phyloP scores from a whole-genome alignment of 2,113 vertebrate genomes.

The Benitochromis conjunctus region DNA sequence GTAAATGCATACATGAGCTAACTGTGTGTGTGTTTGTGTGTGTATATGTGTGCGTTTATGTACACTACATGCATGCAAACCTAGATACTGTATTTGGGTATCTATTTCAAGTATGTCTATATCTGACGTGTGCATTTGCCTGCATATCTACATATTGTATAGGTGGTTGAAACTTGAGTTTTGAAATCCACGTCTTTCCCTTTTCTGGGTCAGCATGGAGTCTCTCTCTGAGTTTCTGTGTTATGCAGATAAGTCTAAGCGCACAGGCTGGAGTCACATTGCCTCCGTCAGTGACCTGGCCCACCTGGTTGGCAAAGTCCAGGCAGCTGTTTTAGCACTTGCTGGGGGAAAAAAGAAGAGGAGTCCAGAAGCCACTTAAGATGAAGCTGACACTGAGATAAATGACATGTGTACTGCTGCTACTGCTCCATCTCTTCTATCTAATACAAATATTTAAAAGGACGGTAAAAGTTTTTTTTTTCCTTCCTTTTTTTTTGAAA shows the following conservation, averaged over 20 bases:
- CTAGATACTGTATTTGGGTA: slow-evolving; percentile 27
- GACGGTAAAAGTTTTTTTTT: background rate
- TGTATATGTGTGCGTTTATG: slow-evolving; percentile 7
- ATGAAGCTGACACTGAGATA: background rate
- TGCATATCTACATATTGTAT: slow-evolving; percentile 22
- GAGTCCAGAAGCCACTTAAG: background rate
- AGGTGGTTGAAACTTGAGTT: background rate
- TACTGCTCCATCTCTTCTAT: background rate
- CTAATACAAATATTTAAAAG: background rate
- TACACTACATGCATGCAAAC: slow-evolving; percentile 43
- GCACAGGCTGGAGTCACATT: slow-evolving; percentile 33
- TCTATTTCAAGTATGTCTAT: slow-evolving; percentile 15
- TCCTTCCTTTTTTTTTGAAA: background rate
- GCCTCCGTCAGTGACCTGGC: background rate
- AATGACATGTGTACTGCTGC: background rate
- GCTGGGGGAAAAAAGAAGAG: background rate
- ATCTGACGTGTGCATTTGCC: background rate
- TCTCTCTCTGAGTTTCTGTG: slow-evolving; percentile 6
- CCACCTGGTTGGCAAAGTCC: background rate
- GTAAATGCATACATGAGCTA: background rate
- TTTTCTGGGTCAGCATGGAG: slow-evolving; percentile 2
- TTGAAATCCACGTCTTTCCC: background rate
- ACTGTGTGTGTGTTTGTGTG: slow-evolving; percentile 4
- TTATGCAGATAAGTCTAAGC: slow-evolving; percentile 14
- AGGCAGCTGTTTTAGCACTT: slow-evolving; percentile 8